Conservation (phyloP, 2,888 invertebrate genomes). For the Oithona nana region DNA sequence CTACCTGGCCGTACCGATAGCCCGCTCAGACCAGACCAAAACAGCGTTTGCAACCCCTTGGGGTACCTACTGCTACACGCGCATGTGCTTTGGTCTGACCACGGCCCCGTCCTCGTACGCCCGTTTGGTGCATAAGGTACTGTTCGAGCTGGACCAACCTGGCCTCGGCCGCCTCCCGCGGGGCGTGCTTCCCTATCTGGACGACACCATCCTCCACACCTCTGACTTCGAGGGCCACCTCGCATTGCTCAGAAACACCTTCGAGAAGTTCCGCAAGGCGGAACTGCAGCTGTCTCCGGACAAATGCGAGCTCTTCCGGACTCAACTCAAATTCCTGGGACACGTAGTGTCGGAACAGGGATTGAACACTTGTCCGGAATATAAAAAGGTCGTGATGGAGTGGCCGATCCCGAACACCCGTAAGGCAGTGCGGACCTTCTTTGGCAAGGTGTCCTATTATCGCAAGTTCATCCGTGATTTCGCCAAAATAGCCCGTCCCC, state of each 20-base stretch:
- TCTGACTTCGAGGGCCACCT: slow-evolving; percentile 18
- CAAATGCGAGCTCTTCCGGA: slow-evolving; percentile 19
- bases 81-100: slow-evolving; percentile 2
- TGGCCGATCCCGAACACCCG: slow-evolving; percentile 17
- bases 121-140: slow-evolving; percentile 2
- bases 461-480: slow-evolving; percentile 18
- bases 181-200: slow-evolving; percentile 16
- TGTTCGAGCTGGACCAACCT: neutral
- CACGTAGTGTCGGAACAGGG: slow-evolving; percentile 17
- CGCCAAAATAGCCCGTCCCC: slow-evolving; percentile 5
- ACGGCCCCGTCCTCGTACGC: neutral
- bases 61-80: neutral
- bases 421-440: slow-evolving; percentile 18
- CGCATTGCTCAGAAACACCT: slow-evolving; percentile 3
- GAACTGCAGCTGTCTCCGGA: slow-evolving; percentile 18
- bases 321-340: slow-evolving; percentile 19
- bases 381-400: slow-evolving; percentile 18
- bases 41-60: neutral
- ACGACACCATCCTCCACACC: slow-evolving; percentile 18
- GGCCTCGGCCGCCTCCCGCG: no score
- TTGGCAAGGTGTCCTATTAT: slow-evolving; percentile 20
- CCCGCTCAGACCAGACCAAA: neutral
- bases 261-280: neutral
- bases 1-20: slow-evolving; percentile 2
- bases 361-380: slow-evolving; percentile 12